These are phyloP conservation scores for Dasyornis broadbenti DNA, from an alignment of 2,113 vertebrate genomes.

Conservation along the genomic window DNA sequence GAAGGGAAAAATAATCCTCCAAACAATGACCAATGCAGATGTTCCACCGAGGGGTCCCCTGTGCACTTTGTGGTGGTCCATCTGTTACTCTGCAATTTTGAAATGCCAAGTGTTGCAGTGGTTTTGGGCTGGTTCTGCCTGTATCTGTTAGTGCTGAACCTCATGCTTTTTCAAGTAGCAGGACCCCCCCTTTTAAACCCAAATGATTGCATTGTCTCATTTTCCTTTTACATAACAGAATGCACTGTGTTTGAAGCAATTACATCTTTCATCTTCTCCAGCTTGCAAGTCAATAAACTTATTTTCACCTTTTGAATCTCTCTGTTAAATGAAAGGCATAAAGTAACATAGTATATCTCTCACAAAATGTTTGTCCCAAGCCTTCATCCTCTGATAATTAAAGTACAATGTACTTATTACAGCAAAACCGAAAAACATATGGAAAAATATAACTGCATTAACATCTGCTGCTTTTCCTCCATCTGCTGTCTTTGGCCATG, in stretches of 20 bases:
- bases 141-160: neutral
- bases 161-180: neutral
- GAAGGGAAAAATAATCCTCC: neutral
- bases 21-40: neutral
- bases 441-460: constrained; percentile 57
- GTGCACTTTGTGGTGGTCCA: neutral
- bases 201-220: neutral
- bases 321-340: neutral
- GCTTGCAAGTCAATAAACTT: neutral
- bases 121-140: neutral
- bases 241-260: neutral
- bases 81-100: neutral
- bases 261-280: neutral
- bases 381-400: constrained; percentile 34
- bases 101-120: neutral
- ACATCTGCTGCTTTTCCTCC: constrained; percentile 66
- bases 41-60: neutral
- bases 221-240: neutral
- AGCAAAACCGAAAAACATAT: constrained; percentile 64
- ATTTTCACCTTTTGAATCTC: neutral
- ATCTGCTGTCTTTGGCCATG: constrained; percentile 65
- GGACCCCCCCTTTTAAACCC: neutral
- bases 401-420: constrained; percentile 63
- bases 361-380: constrained; percentile 1
- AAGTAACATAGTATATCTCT: neutral